These are phyloP conservation scores for Rosalia funebris DNA, from an alignment of 2,888 invertebrate species.

Conservation along the genomic window DNA sequence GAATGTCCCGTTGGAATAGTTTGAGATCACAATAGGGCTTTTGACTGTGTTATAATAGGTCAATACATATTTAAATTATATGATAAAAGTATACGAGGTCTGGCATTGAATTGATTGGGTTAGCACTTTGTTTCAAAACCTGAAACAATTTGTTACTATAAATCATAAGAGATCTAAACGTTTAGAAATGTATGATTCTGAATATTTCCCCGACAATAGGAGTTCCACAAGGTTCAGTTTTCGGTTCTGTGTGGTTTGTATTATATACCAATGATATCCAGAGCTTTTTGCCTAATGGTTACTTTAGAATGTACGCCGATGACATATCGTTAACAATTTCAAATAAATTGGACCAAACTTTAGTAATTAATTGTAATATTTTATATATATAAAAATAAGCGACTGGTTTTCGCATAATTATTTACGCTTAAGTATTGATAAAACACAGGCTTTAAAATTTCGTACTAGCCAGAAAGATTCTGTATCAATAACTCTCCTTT, in stretches of 20 bases:
- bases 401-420: not conserved
- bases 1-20: not conserved
- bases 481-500: not conserved
- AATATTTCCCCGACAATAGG: conserved; percentile 9
- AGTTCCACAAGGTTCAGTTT: not conserved
- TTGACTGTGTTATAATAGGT: not conserved
- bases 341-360: not conserved
- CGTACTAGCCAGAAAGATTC: not conserved
- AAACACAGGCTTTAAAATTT: no score
- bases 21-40: not conserved
- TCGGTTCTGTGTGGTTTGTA: not conserved
- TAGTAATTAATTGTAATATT: no score
- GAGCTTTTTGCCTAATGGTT: not conserved
- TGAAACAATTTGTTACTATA: not conserved
- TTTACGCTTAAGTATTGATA: no score
- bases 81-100: no score
- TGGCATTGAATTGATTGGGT: not conserved
- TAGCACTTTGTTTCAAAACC: not conserved
- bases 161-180: not conserved
- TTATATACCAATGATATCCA: not conserved
- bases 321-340: not conserved
- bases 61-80: not conserved
- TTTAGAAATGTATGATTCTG: no score
- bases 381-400: not conserved
- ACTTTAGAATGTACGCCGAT: not conserved